Percentiles rank a stretch among this genome's conserved stretches.
phyloP scores from a whole-genome alignment of 1,140 invertebrate genomes.

The Drosophila jambulina region DNA sequence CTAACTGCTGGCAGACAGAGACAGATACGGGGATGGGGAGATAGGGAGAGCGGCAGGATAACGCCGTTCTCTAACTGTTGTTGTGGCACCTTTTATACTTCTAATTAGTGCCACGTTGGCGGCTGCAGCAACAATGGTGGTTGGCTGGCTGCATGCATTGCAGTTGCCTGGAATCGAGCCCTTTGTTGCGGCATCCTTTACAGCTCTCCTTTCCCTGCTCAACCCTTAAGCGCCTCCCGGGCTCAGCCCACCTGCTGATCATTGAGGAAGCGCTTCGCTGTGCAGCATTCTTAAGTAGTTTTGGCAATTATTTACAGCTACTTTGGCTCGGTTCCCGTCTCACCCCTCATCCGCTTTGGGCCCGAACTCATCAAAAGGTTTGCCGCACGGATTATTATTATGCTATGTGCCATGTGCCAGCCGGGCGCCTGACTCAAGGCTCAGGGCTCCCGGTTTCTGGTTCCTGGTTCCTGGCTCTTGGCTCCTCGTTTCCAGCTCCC shows the following conservation, averaged over 20 bases:
- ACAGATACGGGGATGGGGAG: neutral
- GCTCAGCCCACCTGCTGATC: conserved; percentile 32
- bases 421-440: conserved; percentile 7
- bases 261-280: conserved; percentile 71
- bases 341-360: conserved; percentile 42
- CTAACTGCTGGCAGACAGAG: conserved; percentile 31
- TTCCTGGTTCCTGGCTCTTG: neutral
- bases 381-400: conserved; percentile 82
- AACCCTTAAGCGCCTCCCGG: neutral
- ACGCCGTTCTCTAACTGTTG: conserved; percentile 63
- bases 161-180: conserved; percentile 49
- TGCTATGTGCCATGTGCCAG: conserved; percentile 49
- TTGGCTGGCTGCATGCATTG: conserved; percentile 57
- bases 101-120: conserved; percentile 81
- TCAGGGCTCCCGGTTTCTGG: neutral
- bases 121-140: conserved; percentile 62
- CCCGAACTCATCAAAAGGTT: conserved; percentile 62
- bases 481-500: conserved; percentile 1
- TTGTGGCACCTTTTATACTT: conserved; percentile 81
- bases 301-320: conserved; percentile 84
- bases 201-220: neutral
- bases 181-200: conserved; percentile 68
- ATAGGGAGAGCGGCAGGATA: conserved; percentile 8
- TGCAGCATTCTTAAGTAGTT: conserved; percentile 82
- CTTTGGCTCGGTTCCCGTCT: conserved; percentile 48